phyloP scores from a whole-genome alignment of 1,140 invertebrate species.

The Aphelinus atriplicis region DNA sequence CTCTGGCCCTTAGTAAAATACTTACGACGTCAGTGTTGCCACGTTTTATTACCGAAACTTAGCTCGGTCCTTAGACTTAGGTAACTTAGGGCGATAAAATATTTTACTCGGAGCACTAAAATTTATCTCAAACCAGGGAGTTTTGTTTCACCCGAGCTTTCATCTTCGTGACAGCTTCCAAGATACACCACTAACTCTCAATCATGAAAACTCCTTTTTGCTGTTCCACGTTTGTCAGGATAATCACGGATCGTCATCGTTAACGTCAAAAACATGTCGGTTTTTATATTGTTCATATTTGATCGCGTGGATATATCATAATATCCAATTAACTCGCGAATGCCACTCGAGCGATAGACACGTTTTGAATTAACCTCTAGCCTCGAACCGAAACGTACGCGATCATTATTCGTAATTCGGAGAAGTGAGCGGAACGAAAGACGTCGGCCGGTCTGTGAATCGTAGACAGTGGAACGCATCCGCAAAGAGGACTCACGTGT shows the following conservation, averaged over 20 bases:
- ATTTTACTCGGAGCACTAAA: slow-evolving; percentile 14
- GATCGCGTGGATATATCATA: too few relatives aligned
- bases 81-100: slow-evolving; percentile 20
- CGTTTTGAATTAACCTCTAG: too few relatives aligned
- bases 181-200: slow-evolving; percentile 15
- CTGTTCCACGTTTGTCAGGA: neutral
- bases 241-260: neutral
- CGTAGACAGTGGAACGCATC: too few relatives aligned
- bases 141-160: neutral
- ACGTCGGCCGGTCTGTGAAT: too few relatives aligned
- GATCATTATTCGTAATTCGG: too few relatives aligned
- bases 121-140: slow-evolving; percentile 1
- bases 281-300: too few relatives aligned
- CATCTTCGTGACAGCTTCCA: neutral
- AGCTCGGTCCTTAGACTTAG: slow-evolving; percentile 11
- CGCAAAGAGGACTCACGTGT: too few relatives aligned
- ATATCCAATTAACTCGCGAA: too few relatives aligned
- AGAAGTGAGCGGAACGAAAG: too few relatives aligned
- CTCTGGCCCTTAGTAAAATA: neutral
- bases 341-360: too few relatives aligned
- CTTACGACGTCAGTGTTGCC: neutral
- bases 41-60: slow-evolving; percentile 29
- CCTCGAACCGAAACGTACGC: too few relatives aligned
- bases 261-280: too few relatives aligned
- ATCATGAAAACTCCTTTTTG: neutral